phyloP scores from a whole-genome alignment of 2,888 invertebrate species.

The Nephrotoma appendiculata region DNA sequence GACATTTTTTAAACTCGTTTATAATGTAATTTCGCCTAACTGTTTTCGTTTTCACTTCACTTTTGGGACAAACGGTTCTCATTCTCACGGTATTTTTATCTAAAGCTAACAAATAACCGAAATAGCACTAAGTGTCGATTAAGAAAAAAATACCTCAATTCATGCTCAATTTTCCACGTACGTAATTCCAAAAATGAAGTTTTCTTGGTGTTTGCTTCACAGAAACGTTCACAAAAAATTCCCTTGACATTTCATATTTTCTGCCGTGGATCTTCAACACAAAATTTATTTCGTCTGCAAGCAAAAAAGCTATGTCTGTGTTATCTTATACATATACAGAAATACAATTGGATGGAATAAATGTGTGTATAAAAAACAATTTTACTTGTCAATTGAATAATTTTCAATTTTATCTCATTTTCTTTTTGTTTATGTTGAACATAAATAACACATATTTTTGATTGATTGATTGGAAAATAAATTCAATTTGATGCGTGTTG shows the following conservation, averaged over 20 bases:
- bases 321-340: not conserved
- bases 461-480: not conserved
- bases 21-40: too few relatives aligned
- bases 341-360: not conserved
- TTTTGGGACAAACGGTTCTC: too few relatives aligned
- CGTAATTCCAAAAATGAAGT: not conserved
- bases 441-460: not conserved
- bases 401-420: not conserved
- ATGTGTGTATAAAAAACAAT: not conserved
- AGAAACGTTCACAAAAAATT: not conserved
- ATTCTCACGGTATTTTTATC: too few relatives aligned
- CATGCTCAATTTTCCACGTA: too few relatives aligned
- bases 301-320: not conserved
- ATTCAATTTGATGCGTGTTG: not conserved
- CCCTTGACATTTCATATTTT: not conserved
- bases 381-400: not conserved
- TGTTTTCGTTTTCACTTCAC: too few relatives aligned
- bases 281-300: not conserved
- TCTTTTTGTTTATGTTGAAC: not conserved
- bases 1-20: too few relatives aligned
- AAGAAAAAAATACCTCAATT: too few relatives aligned
- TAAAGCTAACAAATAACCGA: too few relatives aligned
- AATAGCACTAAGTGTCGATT: too few relatives aligned
- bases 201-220: not conserved
- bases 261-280: not conserved